Conservation (phyloP, 2,113 vertebrate genomes). For the Solea solea region DNA sequence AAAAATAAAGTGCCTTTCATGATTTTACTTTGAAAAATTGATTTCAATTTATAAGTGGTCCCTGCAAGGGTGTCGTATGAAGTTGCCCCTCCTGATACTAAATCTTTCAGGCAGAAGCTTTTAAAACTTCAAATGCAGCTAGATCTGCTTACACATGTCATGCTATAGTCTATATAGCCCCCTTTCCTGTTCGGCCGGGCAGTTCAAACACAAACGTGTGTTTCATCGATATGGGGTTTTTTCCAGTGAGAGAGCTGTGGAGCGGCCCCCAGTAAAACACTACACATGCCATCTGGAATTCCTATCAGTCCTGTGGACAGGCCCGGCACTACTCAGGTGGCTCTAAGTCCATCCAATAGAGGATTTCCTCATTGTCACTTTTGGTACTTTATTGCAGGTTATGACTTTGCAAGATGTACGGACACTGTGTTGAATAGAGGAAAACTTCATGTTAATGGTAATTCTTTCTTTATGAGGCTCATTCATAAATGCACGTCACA, state of each 20-base stretch:
- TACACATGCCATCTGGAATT: conserved; percentile 72
- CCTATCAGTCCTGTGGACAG: conserved; percentile 65
- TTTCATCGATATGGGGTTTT: conserved; percentile 65
- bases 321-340: conserved; percentile 45
- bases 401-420: neutral
- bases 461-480: no score
- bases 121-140: conserved; percentile 85
- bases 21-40: conserved; percentile 81
- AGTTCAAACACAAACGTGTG: conserved; percentile 63
- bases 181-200: conserved; percentile 65
- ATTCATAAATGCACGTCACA: no score
- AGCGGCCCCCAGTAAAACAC: conserved; percentile 67
- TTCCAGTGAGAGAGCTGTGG: conserved; percentile 61
- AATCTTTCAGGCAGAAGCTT: conserved; percentile 85
- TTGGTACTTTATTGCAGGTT: neutral
- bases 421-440: neutral
- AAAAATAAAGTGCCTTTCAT: conserved; percentile 70
- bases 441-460: no score
- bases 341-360: conserved; percentile 4
- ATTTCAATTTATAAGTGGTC: conserved; percentile 78
- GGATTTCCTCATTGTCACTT: neutral
- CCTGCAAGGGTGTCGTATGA: conserved; percentile 75
- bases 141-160: conserved; percentile 82
- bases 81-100: conserved; percentile 71
- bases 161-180: conserved; percentile 73